A percentile compares a stretch with the other conserved stretches of the same genome.
Conservation (phyloP, 35 echinoderm and acorn worm genomes). For the Ptychodera flava region DNA sequence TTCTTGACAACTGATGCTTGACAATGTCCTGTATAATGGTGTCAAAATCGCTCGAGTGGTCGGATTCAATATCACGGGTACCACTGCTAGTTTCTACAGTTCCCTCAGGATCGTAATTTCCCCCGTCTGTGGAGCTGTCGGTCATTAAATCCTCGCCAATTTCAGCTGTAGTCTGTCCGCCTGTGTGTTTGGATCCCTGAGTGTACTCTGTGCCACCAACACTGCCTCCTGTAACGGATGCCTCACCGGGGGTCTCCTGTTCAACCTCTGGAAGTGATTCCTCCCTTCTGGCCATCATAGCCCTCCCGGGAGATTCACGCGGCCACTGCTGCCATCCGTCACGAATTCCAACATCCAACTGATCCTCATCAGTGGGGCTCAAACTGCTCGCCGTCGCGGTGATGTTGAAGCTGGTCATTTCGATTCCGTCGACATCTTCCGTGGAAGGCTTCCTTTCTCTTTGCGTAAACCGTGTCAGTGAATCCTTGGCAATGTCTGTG, state of each 20-base stretch:
- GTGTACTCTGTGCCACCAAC: neutral
- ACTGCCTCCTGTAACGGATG: neutral
- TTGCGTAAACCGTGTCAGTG: conserved; percentile 7
- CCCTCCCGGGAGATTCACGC: neutral
- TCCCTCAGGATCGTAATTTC: neutral
- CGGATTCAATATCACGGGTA: neutral
- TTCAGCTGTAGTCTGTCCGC: neutral
- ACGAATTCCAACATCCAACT: neutral
- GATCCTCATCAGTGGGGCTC: conserved; percentile 6
- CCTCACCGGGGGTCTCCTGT: neutral
- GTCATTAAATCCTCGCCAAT: neutral
- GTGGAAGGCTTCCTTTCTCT: neutral
- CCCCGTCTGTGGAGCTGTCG: neutral
- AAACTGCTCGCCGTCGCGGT: neutral
- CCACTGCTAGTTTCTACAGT: neutral
- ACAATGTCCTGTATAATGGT: neutral
- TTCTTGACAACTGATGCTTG: neutral
- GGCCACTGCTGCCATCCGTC: neutral
- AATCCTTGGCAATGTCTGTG: neutral
- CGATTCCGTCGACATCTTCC: neutral
- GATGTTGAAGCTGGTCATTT: conserved; percentile 5
- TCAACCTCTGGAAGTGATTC: neutral
- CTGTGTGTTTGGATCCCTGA: neutral
- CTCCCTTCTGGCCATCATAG: neutral
- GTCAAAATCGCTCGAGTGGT: neutral